A percentile compares a stretch with the other conserved stretches of the same genome.
Evolutionary conservation across 2,888 invertebrate genomes (phyloP).

Genomic region (Notodonta dromedarius): DNA sequence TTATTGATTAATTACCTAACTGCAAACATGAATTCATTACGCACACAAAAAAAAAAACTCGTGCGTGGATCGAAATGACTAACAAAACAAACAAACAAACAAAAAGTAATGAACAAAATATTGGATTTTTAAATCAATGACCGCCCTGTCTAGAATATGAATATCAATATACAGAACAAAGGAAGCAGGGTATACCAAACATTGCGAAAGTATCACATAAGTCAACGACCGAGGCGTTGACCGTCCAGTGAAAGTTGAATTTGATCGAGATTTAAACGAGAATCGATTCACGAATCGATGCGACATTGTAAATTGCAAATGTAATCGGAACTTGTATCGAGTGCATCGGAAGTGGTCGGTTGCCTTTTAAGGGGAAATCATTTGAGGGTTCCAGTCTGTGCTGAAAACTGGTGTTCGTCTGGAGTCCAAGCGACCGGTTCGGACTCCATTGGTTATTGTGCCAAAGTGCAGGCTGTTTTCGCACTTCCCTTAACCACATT

Average conservation of each 20-base stretch:
- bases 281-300: slow-evolving; percentile 27
- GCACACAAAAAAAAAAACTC: neutral
- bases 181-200: slow-evolving; percentile 27
- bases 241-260: slow-evolving; percentile 64
- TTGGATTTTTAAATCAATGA: slow-evolving; percentile 16
- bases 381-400: no score
- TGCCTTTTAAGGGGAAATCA: neutral
- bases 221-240: slow-evolving; percentile 68
- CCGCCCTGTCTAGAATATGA: slow-evolving; percentile 9
- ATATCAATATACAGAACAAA: slow-evolving; percentile 9
- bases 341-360: neutral
- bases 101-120: slow-evolving; percentile 19
- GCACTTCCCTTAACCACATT: no score
- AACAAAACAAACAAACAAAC: slow-evolving; percentile 20
- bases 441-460: no score
- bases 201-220: slow-evolving; percentile 8
- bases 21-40: neutral
- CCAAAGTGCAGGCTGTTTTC: no score
- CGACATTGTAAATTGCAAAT: slow-evolving; percentile 7
- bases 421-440: no score
- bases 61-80: slow-evolving; percentile 12
- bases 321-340: slow-evolving; percentile 10
- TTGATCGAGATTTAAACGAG: slow-evolving; percentile 25
- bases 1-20: neutral
- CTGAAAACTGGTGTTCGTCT: no score